Evolutionary conservation across 2,113 vertebrate species (phyloP).

Genomic region (Bothrops jararaca): DNA sequence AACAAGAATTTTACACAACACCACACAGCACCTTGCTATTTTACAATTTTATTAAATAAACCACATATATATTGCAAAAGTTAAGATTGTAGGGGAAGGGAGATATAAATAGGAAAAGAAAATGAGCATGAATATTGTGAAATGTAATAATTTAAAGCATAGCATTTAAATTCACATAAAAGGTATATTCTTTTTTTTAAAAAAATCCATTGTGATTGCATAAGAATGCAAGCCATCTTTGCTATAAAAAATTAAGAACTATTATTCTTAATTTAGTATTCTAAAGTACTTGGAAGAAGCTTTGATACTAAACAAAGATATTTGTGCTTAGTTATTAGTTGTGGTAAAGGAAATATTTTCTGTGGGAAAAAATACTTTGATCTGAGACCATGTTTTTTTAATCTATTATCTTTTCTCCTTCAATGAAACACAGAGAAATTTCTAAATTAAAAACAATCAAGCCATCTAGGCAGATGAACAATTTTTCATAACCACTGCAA

Average conservation of each 20-base stretch:
- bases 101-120: constrained; percentile 21
- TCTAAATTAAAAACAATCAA: constrained; percentile 20
- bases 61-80: constrained; percentile 30
- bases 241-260: constrained; percentile 25
- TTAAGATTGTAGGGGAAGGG: constrained; percentile 13
- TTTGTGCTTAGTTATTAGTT: background rate
- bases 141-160: constrained; percentile 17
- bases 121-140: background rate
- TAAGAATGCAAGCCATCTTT: constrained; percentile 33
- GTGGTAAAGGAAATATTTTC: background rate
- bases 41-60: constrained; percentile 5
- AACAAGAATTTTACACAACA: background rate
- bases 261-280: constrained; percentile 14
- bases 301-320: constrained; percentile 31
- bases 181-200: constrained; percentile 29
- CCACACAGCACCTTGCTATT: constrained; percentile 27
- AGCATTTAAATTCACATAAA: constrained; percentile 14
- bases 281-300: constrained; percentile 23
- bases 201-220: constrained; percentile 14
- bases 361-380: background rate
- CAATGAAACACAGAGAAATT: background rate
- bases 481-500: background rate
- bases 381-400: background rate
- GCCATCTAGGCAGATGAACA: background rate
- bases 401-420: constrained; percentile 25